phyloP scores from a whole-genome alignment of 2,113 vertebrate genomes.

The Pterocles gutturalis region DNA sequence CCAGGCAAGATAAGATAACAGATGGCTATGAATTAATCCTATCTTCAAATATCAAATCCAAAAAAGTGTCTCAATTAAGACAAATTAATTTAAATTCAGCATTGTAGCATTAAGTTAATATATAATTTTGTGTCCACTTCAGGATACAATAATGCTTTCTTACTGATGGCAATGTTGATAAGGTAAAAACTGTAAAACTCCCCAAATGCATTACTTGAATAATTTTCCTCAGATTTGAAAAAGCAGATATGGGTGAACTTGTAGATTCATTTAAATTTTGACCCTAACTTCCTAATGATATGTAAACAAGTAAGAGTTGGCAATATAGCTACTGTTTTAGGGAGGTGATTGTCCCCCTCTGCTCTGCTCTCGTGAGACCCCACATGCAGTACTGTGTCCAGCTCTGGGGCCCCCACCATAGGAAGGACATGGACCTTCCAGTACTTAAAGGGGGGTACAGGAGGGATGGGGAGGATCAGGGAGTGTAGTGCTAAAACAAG shows the following conservation, averaged over 20 bases:
- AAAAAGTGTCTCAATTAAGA: constrained; percentile 43
- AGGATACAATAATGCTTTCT: neutral
- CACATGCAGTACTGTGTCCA: too few species aligned
- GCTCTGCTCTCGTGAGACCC: too few species aligned
- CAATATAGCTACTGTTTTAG: neutral
- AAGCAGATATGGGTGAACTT: neutral
- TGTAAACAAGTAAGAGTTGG: neutral
- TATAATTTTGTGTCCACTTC: neutral
- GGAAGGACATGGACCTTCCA: too few species aligned
- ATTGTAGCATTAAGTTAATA: neutral
- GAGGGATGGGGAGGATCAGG: too few species aligned
- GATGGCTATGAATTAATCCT: constrained; percentile 40
- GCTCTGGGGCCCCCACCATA: too few species aligned
- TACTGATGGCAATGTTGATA: neutral
- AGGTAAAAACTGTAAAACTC: neutral
- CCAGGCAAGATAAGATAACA: constrained; percentile 18
- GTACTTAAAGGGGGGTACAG: too few species aligned
- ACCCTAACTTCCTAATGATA: neutral
- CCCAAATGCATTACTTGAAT: neutral
- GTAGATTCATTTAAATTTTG: neutral
- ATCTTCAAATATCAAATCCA: constrained; percentile 36
- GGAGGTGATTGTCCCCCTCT: neutral
- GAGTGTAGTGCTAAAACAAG: too few species aligned
- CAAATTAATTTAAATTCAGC: constrained; percentile 37
- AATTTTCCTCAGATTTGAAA: neutral